These are phyloP conservation scores for Thyatira batis DNA, from an alignment of 2,888 invertebrate species.

Conservation along the genomic window DNA sequence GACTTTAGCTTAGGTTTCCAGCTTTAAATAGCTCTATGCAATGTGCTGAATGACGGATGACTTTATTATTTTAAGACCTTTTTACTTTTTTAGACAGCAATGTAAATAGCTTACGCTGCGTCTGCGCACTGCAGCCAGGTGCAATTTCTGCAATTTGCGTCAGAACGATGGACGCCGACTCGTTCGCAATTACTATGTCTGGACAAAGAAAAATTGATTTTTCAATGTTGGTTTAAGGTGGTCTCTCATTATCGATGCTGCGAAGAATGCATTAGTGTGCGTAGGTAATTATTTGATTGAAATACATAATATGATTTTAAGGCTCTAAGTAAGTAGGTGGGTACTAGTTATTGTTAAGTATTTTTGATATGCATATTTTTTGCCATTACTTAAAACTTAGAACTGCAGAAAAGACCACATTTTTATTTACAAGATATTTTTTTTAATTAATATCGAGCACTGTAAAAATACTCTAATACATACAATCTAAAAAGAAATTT, in stretches of 20 bases:
- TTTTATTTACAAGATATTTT: too few species aligned
- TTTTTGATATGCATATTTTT: too few species aligned
- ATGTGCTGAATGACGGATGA: conserved; percentile 29
- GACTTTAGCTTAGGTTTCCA: conserved; percentile 9
- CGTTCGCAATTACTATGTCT: conserved; percentile 67
- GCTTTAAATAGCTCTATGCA: conserved; percentile 27
- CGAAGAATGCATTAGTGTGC: background rate
- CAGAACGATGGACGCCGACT: conserved; percentile 38
- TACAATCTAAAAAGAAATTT: too few species aligned
- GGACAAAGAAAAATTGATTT: conserved; percentile 71
- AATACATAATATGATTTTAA: background rate
- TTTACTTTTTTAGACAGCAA: conserved; percentile 44
- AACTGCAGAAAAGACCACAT: too few species aligned
- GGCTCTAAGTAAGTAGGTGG: too few species aligned
- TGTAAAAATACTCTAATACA: too few species aligned
- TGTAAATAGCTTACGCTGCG: conserved; percentile 57
- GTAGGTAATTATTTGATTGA: conserved; percentile 3
- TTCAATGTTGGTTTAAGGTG: conserved; percentile 68
- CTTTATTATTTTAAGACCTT: conserved; percentile 28
- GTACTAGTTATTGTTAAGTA: too few species aligned
- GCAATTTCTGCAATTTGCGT: conserved; percentile 73
- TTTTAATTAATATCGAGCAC: too few species aligned
- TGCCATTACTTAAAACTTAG: too few species aligned
- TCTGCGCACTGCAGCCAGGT: conserved; percentile 53
- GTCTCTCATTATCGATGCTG: conserved; percentile 39